Evolutionary conservation across 2,797 vertebrate genomes (phyloP), one percentile per base, ranked within the genome.

Genomic region (Eulemur mongoz): DNA sequence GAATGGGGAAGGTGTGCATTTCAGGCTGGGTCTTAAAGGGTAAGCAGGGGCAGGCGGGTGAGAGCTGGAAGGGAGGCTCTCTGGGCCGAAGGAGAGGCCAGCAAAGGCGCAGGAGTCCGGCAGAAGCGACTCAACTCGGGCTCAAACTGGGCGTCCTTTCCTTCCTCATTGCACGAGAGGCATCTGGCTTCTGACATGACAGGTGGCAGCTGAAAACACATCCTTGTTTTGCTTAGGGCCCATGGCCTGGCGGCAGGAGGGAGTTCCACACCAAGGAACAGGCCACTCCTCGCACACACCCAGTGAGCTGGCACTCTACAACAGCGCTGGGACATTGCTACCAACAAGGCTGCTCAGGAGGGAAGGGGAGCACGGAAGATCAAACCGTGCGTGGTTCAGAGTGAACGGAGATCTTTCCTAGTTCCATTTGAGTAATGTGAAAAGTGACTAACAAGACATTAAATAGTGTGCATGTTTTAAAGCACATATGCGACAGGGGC

Each of bases 401-500:
- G 69, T 1, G 3, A 23, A 2, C 7, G 27, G 38, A 3, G 10
- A 10, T 50, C 61, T 91, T 48, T 22, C 61, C 91, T 5, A 11
- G 43, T 27, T 79, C 40, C 35, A 54, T 63, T 76, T 65, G 95
- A 97, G 94, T 92, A 88, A n/a, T 87, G 96, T 20, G 4, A 89
- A 75, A 91, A 59, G 63, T n/a, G 43, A 43, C 57, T 43, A 50
- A 50, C 32, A 82, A 61, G 95, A 20, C 9, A 57, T 20, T 52
- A 83, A 65, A 63, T 30, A 35, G 95, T 40, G 67, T 85, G 63
- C 57, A 67, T 76, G 94, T 91, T 87, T 91, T 57, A 86, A 73
- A 98, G 78, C 87, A 93, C 97, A 96, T 94, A 95, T n/a, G 96
- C 96, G 86, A 94, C 88, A 93, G 97, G 97, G 97, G 97, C 98